phyloP scores from a whole-genome alignment of 2,888 invertebrate genomes.

The Drosophila leonis region DNA sequence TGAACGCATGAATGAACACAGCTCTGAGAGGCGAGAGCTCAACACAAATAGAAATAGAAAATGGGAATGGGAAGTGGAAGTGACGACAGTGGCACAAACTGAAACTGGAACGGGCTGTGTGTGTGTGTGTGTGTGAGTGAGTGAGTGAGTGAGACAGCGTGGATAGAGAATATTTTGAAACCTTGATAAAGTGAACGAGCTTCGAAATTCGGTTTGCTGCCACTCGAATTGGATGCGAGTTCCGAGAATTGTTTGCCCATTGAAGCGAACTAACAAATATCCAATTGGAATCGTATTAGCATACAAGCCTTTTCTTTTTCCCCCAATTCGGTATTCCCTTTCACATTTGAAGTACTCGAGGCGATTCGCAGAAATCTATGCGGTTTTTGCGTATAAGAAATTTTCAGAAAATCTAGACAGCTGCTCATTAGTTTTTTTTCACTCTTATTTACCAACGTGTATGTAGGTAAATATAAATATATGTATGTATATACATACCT shows the following conservation, averaged over 20 bases:
- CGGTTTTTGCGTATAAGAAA: not conserved
- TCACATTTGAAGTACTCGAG: not conserved
- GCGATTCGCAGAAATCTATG: constrained; percentile 13
- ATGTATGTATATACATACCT: not conserved
- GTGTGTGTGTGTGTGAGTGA: not conserved
- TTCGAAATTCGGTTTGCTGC: not conserved
- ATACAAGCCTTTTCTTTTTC: constrained; percentile 3
- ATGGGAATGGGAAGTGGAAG: constrained; percentile 12
- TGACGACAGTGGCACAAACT: not conserved
- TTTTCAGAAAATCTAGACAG: constrained; percentile 10
- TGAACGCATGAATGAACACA: constrained; percentile 37
- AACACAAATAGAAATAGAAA: constrained; percentile 11
- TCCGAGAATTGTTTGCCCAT: constrained; percentile 4
- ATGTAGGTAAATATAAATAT: not conserved
- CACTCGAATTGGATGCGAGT: constrained; percentile 8
- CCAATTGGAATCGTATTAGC: constrained; percentile 16
- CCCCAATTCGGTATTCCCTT: constrained; percentile 1
- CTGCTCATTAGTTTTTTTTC: not conserved
- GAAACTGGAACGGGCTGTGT: not conserved
- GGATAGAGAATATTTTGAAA: constrained; percentile 7
- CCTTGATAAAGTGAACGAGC: constrained; percentile 1
- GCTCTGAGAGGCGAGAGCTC: not conserved
- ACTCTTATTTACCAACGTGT: constrained; percentile 2
- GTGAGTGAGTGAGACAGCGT: not conserved
- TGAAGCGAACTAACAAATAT: constrained; percentile 3